phyloP scores from a whole-genome alignment of 2,888 invertebrate species.

The Ceramica pisi region DNA sequence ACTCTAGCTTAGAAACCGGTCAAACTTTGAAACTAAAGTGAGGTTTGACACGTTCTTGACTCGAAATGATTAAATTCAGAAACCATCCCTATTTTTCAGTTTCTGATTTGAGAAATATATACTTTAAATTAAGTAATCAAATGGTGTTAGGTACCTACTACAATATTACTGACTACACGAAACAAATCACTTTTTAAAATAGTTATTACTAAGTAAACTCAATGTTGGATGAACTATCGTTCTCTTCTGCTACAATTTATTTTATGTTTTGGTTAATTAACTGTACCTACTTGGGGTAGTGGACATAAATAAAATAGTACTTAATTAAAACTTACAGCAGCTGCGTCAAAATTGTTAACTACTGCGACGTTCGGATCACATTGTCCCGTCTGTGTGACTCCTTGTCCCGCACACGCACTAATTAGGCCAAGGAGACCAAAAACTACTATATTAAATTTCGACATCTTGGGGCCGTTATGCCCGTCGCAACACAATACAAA shows the following conservation, averaged over 20 bases:
- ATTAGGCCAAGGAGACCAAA: slow-evolving; percentile 74
- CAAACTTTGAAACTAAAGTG: not conserved
- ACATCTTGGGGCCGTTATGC: slow-evolving; percentile 77
- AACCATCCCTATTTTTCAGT: too few species aligned
- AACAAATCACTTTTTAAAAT: not conserved
- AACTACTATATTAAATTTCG: slow-evolving; percentile 72
- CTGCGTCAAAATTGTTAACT: slow-evolving; percentile 65
- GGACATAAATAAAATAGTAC: not conserved
- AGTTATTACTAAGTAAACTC: too few species aligned
- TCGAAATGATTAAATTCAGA: not conserved
- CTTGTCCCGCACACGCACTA: slow-evolving; percentile 75
- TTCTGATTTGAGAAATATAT: too few species aligned
- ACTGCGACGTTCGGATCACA: slow-evolving; percentile 73
- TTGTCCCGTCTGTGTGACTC: slow-evolving; percentile 75
- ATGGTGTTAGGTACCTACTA: not conserved
- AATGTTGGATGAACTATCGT: not conserved
- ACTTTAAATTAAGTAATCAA: not conserved
- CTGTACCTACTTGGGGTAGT: too few species aligned
- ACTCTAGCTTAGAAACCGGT: not conserved
- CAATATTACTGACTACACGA: not conserved
- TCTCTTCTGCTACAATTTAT: too few species aligned
- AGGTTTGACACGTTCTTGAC: not conserved
- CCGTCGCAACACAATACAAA: slow-evolving; percentile 73
- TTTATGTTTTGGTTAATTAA: too few species aligned
- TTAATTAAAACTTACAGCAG: slow-evolving; percentile 67